Base-by-base conservation (phyloP, 2,797 vertebrate genomes). In the Sebastes minor region DNA sequence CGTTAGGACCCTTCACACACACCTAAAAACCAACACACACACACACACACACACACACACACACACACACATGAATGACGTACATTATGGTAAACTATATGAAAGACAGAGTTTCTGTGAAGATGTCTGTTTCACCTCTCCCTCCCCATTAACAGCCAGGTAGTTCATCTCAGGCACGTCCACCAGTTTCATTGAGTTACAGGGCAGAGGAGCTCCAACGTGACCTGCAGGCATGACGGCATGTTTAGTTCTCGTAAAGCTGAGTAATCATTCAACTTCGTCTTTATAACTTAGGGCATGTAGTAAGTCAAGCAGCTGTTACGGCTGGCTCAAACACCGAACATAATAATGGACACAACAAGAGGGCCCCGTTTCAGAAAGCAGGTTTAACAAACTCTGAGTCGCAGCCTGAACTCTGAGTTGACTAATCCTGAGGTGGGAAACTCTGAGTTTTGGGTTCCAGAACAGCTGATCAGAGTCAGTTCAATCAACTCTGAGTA, bases 91-190 rank as follows among this genome's bases (percentile, higher is more conserved):
- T 18, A 11, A 22, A 25, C 8, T 5, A 3, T n/a, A 32, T 6
- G 61, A 7, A 62, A 66, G 14, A 35, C 13, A 23, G 22, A 6
- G 3, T 11, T 20, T 42, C 59, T 35, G 25, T 22, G 32, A n/a
- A 32, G 14, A 18, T 4, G n/a, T 65, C 12, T 30, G 32, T 23
- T 8, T 94, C 82, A 99, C 98, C 96, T 99, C 98, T 25, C 98
- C 98, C 89, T 99, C 97, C 10, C 98, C 97, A 32, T 96, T 97
- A 8, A 90, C 86, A 71, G 98, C 97, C 75, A 96, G 91, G 86
- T 99, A 99, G 88, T 97, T 98, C 98, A 99, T 99, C 86, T 99
- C 98, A 61, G 96, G 87, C 38, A 99, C 97, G 62, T 99, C 98
- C 57, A 97, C 95, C 78, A 99, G 96, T 90, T 99, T 99, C 23